phyloP scores from a whole-genome alignment of 2,888 invertebrate genomes.

The Apeira syringaria region DNA sequence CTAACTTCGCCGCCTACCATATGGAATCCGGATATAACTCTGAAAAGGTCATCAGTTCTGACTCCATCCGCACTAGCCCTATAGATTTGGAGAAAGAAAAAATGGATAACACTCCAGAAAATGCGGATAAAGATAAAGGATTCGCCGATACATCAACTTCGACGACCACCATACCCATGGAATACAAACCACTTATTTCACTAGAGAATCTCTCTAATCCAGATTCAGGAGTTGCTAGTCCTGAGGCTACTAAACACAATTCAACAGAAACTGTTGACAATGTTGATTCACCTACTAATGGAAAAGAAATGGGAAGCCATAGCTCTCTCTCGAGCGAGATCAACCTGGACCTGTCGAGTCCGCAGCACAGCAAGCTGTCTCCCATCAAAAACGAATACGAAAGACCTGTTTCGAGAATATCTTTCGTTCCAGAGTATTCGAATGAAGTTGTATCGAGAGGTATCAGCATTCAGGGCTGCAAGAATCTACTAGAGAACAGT shows the following conservation, averaged over 20 bases:
- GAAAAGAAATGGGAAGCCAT: slow-evolving; percentile 72
- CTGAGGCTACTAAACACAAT: slow-evolving; percentile 82
- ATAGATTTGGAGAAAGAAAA: slow-evolving; percentile 80
- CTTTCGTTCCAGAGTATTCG: slow-evolving; percentile 66
- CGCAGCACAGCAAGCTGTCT: slow-evolving; percentile 62
- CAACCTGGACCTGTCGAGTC: slow-evolving; percentile 81
- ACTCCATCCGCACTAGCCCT: slow-evolving; percentile 75
- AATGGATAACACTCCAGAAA: slow-evolving; percentile 81
- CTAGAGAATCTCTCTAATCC: slow-evolving; percentile 74
- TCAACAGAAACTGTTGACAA: slow-evolving; percentile 78
- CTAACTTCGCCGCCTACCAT: slow-evolving; percentile 77
- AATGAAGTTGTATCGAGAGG: slow-evolving; percentile 71
- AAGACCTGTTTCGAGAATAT: slow-evolving; percentile 61
- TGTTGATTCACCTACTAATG: slow-evolving; percentile 70
- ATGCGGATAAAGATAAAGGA: slow-evolving; percentile 81
- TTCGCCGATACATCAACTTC: slow-evolving; percentile 70
- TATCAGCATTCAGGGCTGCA: slow-evolving; percentile 66
- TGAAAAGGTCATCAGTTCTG: slow-evolving; percentile 71
- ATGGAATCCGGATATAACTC: slow-evolving; percentile 88
- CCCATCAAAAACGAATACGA: slow-evolving; percentile 64
- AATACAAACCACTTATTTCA: slow-evolving; percentile 68
- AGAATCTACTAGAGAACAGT: slow-evolving; percentile 63
- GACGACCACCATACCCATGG: slow-evolving; percentile 57
- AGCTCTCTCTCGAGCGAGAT: slow-evolving; percentile 82
- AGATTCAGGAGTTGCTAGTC: slow-evolving; percentile 82